These are phyloP conservation scores for Cryptus viduatorius DNA, from an alignment of 2,888 invertebrate species.

Conservation along the genomic window DNA sequence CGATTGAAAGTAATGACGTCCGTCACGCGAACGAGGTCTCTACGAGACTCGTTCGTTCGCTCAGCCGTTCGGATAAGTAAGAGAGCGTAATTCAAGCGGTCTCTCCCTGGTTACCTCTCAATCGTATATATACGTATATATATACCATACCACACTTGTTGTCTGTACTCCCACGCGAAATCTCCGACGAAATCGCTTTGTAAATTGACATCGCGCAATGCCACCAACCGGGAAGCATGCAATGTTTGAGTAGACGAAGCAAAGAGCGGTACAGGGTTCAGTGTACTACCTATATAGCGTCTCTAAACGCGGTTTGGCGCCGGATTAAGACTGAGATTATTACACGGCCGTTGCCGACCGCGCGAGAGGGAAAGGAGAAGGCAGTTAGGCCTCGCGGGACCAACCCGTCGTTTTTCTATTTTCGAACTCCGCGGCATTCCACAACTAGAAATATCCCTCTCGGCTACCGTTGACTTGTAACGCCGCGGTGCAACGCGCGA, in stretches of 20 bases:
- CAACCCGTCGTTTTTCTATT: slow-evolving; percentile 69
- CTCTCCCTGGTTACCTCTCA: slow-evolving; percentile 58
- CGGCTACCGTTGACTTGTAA: slow-evolving; percentile 59
- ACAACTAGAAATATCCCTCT: slow-evolving; percentile 71
- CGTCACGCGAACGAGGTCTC: slow-evolving; percentile 32
- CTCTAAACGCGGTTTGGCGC: slow-evolving; percentile 52
- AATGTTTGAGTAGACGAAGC: slow-evolving; percentile 1
- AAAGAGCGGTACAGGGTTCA: slow-evolving; percentile 9
- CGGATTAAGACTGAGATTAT: slow-evolving; percentile 53
- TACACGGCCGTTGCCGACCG: slow-evolving; percentile 31
- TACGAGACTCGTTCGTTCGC: slow-evolving; percentile 3
- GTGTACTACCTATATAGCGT: not conserved
- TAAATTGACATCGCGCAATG: slow-evolving; percentile 65
- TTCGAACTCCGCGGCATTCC: slow-evolving; percentile 67
- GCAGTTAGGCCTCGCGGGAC: slow-evolving; percentile 23
- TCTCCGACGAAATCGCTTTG: slow-evolving; percentile 54
- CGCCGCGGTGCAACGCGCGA: slow-evolving; percentile 27
- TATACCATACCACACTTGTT: not conserved
- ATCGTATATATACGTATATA: slow-evolving; percentile 37
- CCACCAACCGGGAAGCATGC: slow-evolving; percentile 37
- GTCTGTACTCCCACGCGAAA: slow-evolving; percentile 57
- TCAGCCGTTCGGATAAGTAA: slow-evolving; percentile 43
- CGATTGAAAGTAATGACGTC: slow-evolving; percentile 38
- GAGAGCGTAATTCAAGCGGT: slow-evolving; percentile 56
- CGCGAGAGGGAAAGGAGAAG: slow-evolving; percentile 25